These are phyloP conservation scores for Caenorhabditis sp. DNA, from an alignment of 2,888 invertebrate genomes.

Conservation along the genomic window DNA sequence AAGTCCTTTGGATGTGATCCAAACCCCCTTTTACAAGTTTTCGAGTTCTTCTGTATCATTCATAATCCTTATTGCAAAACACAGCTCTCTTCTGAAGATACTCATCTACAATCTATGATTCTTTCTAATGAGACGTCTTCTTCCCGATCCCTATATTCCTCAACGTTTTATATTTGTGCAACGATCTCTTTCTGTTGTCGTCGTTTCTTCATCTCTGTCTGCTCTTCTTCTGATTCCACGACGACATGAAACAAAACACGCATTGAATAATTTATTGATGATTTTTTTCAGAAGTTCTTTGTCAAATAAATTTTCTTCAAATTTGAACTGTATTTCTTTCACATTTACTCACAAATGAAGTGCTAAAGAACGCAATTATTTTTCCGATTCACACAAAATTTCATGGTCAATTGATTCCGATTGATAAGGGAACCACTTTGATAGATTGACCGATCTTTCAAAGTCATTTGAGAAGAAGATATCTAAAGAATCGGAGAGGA, in stretches of 20 bases:
- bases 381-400: too few relatives aligned
- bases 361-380: too few relatives aligned
- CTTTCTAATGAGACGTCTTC: conserved; percentile 1
- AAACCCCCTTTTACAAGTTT: too few relatives aligned
- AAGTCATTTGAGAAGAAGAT: too few relatives aligned
- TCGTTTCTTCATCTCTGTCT: background rate
- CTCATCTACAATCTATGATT: conserved; percentile 24
- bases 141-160: background rate
- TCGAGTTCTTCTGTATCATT: conserved; percentile 2
- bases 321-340: too few relatives aligned
- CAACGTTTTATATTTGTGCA: conserved; percentile 48
- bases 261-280: conserved; percentile 4
- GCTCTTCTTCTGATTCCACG: background rate
- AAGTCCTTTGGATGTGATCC: background rate
- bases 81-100: conserved; percentile 18
- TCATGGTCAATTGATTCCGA: too few relatives aligned
- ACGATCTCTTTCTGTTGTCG: conserved; percentile 30
- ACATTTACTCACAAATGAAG: too few relatives aligned
- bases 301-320: conserved; percentile 40
- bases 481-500: too few relatives aligned
- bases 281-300: conserved; percentile 14
- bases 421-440: too few relatives aligned
- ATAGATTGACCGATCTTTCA: too few relatives aligned
- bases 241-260: background rate
- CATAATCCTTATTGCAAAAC: too few relatives aligned